phyloP scores from a whole-genome alignment of 2,888 invertebrate species.

The Drosophila ezoana region DNA sequence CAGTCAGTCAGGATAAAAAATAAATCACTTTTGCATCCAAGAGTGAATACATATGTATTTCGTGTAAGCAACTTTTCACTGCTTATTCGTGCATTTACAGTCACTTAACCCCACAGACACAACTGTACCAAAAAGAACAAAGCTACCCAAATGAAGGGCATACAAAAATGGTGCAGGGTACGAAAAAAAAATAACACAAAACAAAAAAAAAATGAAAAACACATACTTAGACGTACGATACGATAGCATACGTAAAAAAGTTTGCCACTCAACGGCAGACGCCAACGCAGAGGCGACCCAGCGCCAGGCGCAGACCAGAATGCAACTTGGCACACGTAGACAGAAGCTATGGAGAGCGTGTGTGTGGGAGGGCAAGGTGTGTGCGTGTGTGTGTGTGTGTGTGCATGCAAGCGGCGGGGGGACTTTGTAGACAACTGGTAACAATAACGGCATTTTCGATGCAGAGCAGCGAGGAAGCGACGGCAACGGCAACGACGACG shows the following conservation, averaged over 20 bases:
- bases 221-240: slow-evolving; percentile 49
- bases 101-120: slow-evolving; percentile 70
- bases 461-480: slow-evolving; percentile 32
- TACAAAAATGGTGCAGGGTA: slow-evolving; percentile 60
- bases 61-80: slow-evolving; percentile 36
- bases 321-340: slow-evolving; percentile 64
- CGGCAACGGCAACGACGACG: slow-evolving; percentile 20
- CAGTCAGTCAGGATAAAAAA: too few relatives aligned
- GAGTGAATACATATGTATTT: neutral
- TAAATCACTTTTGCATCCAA: too few relatives aligned
- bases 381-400: slow-evolving; percentile 41
- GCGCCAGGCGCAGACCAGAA: slow-evolving; percentile 38
- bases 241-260: slow-evolving; percentile 45
- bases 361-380: slow-evolving; percentile 22
- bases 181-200: slow-evolving; percentile 31
- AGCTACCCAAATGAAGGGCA: slow-evolving; percentile 75
- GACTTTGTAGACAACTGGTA: slow-evolving; percentile 73
- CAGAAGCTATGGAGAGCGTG: slow-evolving; percentile 22
- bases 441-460: slow-evolving; percentile 81
- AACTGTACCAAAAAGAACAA: slow-evolving; percentile 77
- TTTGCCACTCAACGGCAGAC: slow-evolving; percentile 79
- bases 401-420: slow-evolving; percentile 18
- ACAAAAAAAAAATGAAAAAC: slow-evolving; percentile 16
- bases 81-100: slow-evolving; percentile 46
- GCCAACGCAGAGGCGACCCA: slow-evolving; percentile 30